Evolutionary conservation across 2,888 invertebrate species (phyloP), one percentile per base, ranked within the genome.

Genomic region (Cataglyphis altisquamis): DNA sequence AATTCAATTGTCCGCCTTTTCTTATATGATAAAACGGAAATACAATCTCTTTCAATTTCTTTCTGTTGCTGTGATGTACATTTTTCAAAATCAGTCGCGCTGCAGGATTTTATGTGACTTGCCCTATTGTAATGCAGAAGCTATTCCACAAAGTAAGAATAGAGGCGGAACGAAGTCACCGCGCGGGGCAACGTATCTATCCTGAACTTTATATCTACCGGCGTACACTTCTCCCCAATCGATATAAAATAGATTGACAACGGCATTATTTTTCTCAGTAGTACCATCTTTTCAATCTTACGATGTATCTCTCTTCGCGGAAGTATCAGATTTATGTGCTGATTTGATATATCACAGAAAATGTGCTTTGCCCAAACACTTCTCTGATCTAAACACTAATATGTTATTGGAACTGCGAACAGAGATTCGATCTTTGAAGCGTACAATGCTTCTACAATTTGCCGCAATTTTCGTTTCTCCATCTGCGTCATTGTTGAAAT

Each of bases 1-100:
- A 88, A 90, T 90, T 87, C 89, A 90, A 90, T 89, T 90, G 89
- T 83, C 83, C 57, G 82, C 82, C 63, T 81, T 83, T 84, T 77
- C 86, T 86, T 86, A 87, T 85, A 89, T 86, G 83, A 87, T 87
- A 83, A 85, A 74, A 83, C 63, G 84, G 80, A 84, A 86, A 87
- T 77, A 85, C 72, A 82, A 83, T 78, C 81, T 86, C 68, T 52
- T 64, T 57, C 60, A 72, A 48, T 25, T 77, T 68, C 57, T 67
- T 64, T 80, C 72, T 67, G 60, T 48, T 57, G 55, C 25, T 55
- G 45, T 57, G 74, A 62, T 60, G 73, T 83, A 84, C 82, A 88
- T 86, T 89, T 89, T 89, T 87, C 86, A 83, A 89, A 87, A 89
- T 87, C 89, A 86, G 60, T 60, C 81, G 67, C 45, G 60, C 72